Conservation (phyloP, 2,797 vertebrate genomes). For the Clarias platycephalus region DNA sequence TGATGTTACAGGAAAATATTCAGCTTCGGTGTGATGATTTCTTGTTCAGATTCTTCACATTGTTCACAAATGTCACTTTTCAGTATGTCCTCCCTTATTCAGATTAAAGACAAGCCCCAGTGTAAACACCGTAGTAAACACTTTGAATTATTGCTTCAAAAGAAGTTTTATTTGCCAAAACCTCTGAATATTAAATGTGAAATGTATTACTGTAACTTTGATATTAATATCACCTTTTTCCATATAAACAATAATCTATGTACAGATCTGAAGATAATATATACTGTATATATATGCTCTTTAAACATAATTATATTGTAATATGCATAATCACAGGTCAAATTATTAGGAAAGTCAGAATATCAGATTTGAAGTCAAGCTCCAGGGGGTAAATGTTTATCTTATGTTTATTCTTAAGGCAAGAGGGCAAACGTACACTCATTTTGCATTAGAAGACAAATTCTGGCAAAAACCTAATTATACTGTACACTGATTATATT, state of each 20-base stretch:
- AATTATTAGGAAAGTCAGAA: not conserved
- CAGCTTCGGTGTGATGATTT: not conserved
- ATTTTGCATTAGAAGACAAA: not conserved
- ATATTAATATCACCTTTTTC: constrained; percentile 32
- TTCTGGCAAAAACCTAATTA: not conserved
- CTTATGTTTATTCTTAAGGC: not conserved
- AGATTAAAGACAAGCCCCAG: not conserved
- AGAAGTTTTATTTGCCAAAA: constrained; percentile 34
- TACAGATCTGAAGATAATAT: constrained; percentile 33
- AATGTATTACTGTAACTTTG: constrained; percentile 23
- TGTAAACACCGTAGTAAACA: constrained; percentile 19
- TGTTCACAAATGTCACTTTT: not conserved
- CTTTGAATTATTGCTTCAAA: constrained; percentile 37
- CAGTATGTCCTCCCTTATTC: not conserved
- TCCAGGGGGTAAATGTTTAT: not conserved
- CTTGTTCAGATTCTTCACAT: not conserved
- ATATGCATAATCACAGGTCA: not conserved
- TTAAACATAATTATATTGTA: constrained; percentile 16
- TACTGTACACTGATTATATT: not conserved
- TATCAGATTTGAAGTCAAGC: not conserved
- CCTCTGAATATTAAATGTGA: constrained; percentile 25
- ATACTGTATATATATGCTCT: not conserved
- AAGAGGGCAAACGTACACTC: not conserved
- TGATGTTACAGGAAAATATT: not conserved
- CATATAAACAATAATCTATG: constrained; percentile 47